Evolutionary conservation across 1,140 invertebrate species (phyloP).

Genomic region (Scaptomyza graminum): DNA sequence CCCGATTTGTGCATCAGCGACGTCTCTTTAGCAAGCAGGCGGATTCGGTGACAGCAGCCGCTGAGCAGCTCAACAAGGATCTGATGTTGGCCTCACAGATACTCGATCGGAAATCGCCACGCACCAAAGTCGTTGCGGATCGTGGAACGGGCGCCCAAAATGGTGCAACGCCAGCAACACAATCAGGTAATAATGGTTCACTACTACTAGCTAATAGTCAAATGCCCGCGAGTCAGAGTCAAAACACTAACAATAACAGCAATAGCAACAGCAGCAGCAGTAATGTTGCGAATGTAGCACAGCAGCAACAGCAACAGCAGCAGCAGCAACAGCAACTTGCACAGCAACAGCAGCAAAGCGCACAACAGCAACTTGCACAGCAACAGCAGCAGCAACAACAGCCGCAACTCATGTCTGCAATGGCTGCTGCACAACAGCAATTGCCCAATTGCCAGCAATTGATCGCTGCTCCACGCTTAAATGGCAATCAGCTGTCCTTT

Average conservation of each 20-base stretch:
- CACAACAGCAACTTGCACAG: slow-evolving; percentile 23
- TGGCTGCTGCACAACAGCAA: slow-evolving; percentile 56
- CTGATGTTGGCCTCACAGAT: slow-evolving; percentile 90
- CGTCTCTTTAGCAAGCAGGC: slow-evolving; percentile 90
- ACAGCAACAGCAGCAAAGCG: slow-evolving; percentile 36
- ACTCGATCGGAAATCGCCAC: slow-evolving; percentile 92
- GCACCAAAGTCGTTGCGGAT: slow-evolving; percentile 91
- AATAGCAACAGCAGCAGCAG: slow-evolving; percentile 39
- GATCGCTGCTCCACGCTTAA: slow-evolving; percentile 76
- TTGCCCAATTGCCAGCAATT: slow-evolving; percentile 74
- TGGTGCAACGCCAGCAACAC: slow-evolving; percentile 83
- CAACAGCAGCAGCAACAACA: slow-evolving; percentile 22
- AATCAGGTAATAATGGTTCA: slow-evolving; percentile 86
- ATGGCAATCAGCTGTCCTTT: slow-evolving; percentile 78
- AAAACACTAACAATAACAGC: slow-evolving; percentile 52
- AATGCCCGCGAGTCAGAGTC: slow-evolving; percentile 51
- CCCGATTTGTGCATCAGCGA: slow-evolving; percentile 92
- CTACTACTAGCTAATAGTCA: slow-evolving; percentile 83
- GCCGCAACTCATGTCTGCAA: slow-evolving; percentile 48
- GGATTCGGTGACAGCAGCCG: slow-evolving; percentile 89
- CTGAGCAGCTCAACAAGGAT: slow-evolving; percentile 93
- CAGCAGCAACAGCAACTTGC: slow-evolving; percentile 47
- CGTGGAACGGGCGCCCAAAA: slow-evolving; percentile 84
- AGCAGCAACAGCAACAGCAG: slow-evolving; percentile 56
- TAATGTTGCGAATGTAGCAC: slow-evolving; percentile 42